Base-by-base conservation (phyloP, 2,797 vertebrate species). In the Melanotaenia boesemani region DNA sequence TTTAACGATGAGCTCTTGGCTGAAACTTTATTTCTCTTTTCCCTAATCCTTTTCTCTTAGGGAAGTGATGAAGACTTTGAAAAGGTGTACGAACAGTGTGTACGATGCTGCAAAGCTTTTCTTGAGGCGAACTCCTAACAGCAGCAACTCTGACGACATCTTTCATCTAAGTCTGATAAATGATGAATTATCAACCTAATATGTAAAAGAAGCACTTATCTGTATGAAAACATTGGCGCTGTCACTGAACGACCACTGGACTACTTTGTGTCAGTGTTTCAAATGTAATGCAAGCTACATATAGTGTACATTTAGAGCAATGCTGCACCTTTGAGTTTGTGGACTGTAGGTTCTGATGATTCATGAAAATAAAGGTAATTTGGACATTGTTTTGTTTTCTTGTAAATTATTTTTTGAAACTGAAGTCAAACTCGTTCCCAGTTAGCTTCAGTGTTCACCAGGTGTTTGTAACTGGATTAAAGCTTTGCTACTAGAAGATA, bases 51-150 rank as follows among this genome's bases (percentile, higher is more conserved):
- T 66, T 41, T 20, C 28, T 67, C 84, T 34, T 68, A 99, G 97
- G 98, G 97, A 30, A 94, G 79, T 0, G 97, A 97, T 54, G 91
- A 96, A 54, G 96, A 99, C 93, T 99, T 99, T 81, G 97, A 99
- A 91, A 94, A 89, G 30, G 98, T 99, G 82, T 99, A 98, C 1
- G 91, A 97, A 83, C 98, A 99, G 82, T 99, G 98, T 69, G 60
- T 94, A 60, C 94, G 98, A 80, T 99, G 97, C 94, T 99, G 97
- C 95, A 95, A 91, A 90, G 96, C 92, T 3, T 99, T 99, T 90
- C 91, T 99, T 92, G 96, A 97, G 72, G 88, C 81, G 34, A 87
- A 91, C 70, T 94, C 92, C 84, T 98, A 95, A 94, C 84, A 70
- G 63, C 72, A 6, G 11, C 32, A 50, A 10, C 69, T 67, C 52